A percentile compares a stretch with the other conserved stretches of the same genome.
These are phyloP conservation scores for Danionella dracula DNA, from an alignment of 2,797 vertebrate genomes.

Conservation along the genomic window DNA sequence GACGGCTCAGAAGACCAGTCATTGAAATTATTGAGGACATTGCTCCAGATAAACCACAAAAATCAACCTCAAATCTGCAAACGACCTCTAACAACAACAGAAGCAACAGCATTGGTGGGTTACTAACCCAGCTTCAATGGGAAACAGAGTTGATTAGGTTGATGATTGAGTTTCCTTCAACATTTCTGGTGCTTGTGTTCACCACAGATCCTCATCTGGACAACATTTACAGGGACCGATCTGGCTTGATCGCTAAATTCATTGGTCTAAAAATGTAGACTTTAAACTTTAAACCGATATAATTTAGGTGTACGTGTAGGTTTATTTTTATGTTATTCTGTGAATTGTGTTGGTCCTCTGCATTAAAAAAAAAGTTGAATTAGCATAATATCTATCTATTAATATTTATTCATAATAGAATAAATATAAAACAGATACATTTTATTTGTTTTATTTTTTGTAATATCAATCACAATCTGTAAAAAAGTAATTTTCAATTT, in stretches of 20 bases:
- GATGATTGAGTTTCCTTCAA: constrained; percentile 40
- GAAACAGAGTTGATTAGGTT: constrained; percentile 55
- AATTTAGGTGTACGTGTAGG: no score
- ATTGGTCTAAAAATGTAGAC: not conserved
- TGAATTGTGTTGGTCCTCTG: no score
- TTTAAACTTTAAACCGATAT: no score
- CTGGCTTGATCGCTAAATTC: not conserved
- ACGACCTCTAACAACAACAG: constrained; percentile 3
- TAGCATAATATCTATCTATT: no score
- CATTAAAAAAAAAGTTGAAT: no score
- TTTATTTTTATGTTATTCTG: no score
- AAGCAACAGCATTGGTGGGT: constrained; percentile 37
- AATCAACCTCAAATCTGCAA: constrained; percentile 36
- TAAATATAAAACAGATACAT: no score
- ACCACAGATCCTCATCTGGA: constrained; percentile 5
- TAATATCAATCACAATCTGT: no score
- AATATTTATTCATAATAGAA: no score
- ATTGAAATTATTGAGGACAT: no score
- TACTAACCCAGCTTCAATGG: constrained; percentile 43
- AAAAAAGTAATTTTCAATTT: no score
- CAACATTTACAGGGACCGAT: not conserved
- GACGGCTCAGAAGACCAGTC: constrained; percentile 2
- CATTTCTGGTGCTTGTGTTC: not conserved
- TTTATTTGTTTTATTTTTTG: no score
- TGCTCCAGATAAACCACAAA: constrained; percentile 28